Percentiles rank a stretch among this genome's conserved stretches.
Conservation (phyloP, 1,140 invertebrate species). For the Drosophila takahashii region DNA sequence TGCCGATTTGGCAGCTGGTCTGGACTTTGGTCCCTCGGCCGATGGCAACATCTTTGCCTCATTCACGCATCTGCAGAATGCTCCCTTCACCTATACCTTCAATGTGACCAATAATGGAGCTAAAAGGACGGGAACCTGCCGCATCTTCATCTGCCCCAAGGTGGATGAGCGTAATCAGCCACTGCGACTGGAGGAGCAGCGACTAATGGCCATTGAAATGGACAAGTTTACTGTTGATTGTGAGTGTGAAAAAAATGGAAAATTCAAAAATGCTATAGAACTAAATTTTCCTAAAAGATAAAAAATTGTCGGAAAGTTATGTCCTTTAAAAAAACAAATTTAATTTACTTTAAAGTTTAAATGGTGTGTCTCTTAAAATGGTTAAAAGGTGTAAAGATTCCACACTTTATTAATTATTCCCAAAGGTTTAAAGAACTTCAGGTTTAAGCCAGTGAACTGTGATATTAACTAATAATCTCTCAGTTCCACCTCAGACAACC, state of each 20-base stretch:
- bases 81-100: slow-evolving; percentile 87
- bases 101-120: slow-evolving; percentile 83
- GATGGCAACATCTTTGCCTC: slow-evolving; percentile 86
- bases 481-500: neutral
- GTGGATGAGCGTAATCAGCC: slow-evolving; percentile 86
- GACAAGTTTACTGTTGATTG: slow-evolving; percentile 86
- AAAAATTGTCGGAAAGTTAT: no score
- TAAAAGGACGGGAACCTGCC: slow-evolving; percentile 85
- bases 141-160: slow-evolving; percentile 87
- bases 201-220: slow-evolving; percentile 86
- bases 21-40: slow-evolving; percentile 86
- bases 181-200: slow-evolving; percentile 86
- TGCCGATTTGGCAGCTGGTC: slow-evolving; percentile 87
- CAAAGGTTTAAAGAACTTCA: no score
- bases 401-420: no score
- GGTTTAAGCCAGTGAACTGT: no score
- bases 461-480: no score
- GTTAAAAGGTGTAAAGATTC: no score
- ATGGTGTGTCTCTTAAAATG: no score
- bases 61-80: slow-evolving; percentile 89
- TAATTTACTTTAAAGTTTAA: no score
- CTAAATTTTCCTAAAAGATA: no score
- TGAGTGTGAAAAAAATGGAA: slow-evolving; percentile 78
- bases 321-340: no score
- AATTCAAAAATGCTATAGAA: no score